Conservation (phyloP, 2,113 vertebrate genomes). For the human (Homo sapiens) region DNA sequence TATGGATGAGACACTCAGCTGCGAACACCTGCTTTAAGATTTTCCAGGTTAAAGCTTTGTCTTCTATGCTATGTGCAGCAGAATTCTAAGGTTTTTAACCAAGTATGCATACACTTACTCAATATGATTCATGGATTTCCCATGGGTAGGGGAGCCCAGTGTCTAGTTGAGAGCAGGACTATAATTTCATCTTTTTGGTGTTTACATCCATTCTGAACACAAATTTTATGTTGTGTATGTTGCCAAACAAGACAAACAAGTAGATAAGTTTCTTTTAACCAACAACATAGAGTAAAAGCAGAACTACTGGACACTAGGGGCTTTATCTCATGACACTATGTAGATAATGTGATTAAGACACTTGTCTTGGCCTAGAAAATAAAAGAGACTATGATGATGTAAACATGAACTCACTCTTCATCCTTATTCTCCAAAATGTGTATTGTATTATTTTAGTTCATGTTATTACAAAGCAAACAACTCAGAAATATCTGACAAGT, state of each 20-base stretch:
- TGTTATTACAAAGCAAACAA: background rate
- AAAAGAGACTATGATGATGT: background rate
- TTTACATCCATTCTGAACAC: background rate
- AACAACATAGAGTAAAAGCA: background rate
- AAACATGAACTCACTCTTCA: background rate
- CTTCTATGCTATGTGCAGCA: background rate
- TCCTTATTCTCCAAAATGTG: background rate
- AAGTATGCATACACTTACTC: background rate
- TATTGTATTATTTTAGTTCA: background rate
- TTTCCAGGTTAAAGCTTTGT: slow-evolving; percentile 5
- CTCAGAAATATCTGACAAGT: background rate
- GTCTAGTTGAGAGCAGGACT: background rate
- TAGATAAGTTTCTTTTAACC: background rate
- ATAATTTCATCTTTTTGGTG: background rate
- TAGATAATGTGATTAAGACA: background rate
- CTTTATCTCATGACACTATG: background rate
- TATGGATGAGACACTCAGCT: slow-evolving; percentile 14
- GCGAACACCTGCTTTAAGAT: slow-evolving; percentile 29
- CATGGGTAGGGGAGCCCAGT: background rate
- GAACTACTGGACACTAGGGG: background rate
- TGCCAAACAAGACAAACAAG: background rate
- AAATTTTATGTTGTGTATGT: background rate
- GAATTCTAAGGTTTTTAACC: background rate
- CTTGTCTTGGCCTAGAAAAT: background rate
- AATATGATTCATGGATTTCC: background rate